phyloP scores from a whole-genome alignment of 2,113 vertebrate species.

The Notothenia coriiceps region DNA sequence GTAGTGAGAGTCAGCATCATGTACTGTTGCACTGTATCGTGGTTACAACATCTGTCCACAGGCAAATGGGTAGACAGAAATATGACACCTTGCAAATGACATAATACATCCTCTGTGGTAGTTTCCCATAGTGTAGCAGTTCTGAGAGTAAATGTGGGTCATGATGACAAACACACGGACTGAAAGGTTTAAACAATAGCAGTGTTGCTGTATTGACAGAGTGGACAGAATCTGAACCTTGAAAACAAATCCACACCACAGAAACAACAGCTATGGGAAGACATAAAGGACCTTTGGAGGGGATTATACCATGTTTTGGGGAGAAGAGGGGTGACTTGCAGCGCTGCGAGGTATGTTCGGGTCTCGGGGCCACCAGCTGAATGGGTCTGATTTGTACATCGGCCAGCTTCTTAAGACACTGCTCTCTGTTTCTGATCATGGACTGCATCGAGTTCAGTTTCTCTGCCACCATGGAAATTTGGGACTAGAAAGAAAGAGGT shows the following conservation, averaged over 20 bases:
- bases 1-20: not conserved
- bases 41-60: no score
- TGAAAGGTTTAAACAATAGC: no score
- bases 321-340: conserved; percentile 89
- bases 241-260: not conserved
- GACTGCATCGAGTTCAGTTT: conserved; percentile 89
- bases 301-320: conserved; percentile 89
- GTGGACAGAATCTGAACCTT: not conserved
- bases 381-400: conserved; percentile 87
- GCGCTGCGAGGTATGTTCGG: conserved; percentile 79
- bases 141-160: no score
- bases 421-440: conserved; percentile 91
- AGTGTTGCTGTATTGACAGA: no score
- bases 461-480: conserved; percentile 87
- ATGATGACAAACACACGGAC: no score
- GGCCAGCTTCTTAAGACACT: conserved; percentile 87
- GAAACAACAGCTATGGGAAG: not conserved
- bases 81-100: no score
- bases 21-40: no score
- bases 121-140: no score
- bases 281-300: fast-evolving
- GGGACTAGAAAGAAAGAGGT: conserved; percentile 78
- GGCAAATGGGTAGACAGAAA: no score
- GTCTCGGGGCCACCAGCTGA: conserved; percentile 88
- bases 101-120: no score